Evolutionary conservation across 2,113 vertebrate genomes (phyloP).

Genomic region (Columba livia): DNA sequence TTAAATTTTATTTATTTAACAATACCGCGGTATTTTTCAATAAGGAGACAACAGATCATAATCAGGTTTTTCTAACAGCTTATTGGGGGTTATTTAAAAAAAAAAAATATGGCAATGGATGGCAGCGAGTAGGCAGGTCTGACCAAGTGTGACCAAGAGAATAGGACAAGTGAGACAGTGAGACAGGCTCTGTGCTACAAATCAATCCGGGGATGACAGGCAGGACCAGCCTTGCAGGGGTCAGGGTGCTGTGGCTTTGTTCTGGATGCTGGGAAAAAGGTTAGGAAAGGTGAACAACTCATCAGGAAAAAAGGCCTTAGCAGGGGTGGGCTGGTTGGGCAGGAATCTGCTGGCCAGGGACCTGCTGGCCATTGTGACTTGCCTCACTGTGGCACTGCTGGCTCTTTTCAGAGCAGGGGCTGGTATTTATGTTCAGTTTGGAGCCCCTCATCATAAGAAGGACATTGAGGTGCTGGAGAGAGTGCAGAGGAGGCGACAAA

Average conservation of each 20-base stretch:
- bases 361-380: too few relatives aligned
- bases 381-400: too few relatives aligned
- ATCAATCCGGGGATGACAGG: not conserved
- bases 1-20: not conserved
- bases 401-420: not conserved
- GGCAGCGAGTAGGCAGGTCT: conserved; percentile 13
- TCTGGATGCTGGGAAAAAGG: not conserved
- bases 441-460: too few relatives aligned
- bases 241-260: not conserved
- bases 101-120: not conserved
- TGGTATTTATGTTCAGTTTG: not conserved
- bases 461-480: too few relatives aligned
- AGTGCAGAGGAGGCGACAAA: too few relatives aligned
- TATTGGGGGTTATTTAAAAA: not conserved
- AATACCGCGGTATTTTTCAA: not conserved
- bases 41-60: not conserved
- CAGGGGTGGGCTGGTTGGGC: not conserved
- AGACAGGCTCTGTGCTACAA: not conserved
- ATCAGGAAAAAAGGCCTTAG: too few relatives aligned
- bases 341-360: too few relatives aligned
- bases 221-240: not conserved
- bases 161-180: not conserved
- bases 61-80: not conserved
- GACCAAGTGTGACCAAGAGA: conserved; percentile 43
- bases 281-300: not conserved